Base-by-base conservation (phyloP, 2,113 vertebrate species). In the Platichthys flesus region DNA sequence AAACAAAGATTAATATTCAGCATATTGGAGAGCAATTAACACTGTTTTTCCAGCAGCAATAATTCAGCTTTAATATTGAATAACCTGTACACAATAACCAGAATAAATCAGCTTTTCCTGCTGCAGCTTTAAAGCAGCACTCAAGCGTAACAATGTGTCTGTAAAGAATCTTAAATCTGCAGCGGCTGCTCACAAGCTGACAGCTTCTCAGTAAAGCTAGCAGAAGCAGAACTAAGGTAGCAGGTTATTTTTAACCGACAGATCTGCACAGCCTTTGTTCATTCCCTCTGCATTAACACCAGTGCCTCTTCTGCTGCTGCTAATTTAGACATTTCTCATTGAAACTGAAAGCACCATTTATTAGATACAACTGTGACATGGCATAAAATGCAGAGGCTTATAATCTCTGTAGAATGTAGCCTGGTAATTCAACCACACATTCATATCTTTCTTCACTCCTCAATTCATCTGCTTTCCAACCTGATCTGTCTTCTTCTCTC, bases 181-280 rank as follows among this genome's bases (percentile, higher is more conserved):
- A 76, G 74, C 62, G 78, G 72, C 82, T 31, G 78, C 75, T 68
- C 64, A 18, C 70, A 12, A 9, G 55, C 66, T 23, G 61, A 68
- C 76, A 67, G 77, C 74, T 51, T 76, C 47, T 56, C 14, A 26
- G 77, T 51, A 28, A 70, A 78, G 67, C 75, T 81, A 76, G 79
- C 82, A 71, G 82, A 24, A 68, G 88, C 80, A 71, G 78, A 84
- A 84, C 87, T 81, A 83, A 64, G 85, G 86, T 64, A 67, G 59
- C 20, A 7, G 57, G 89, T 90, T 93, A 94, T 95, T 94, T 94
- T 91, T 93, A 94, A 85, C 87, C 71, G 67, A 47, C 76, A 87
- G 82, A 90, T 85, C 84, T 92, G 84, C 88, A 81, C 87, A 62
- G 85, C 78, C 79, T 92, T 93, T 92, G 88, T 91, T 91, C 88